Percentiles rank a stretch among this genome's conserved stretches.
Conservation (phyloP, 1,140 invertebrate species). For the Drosophila ficusphila region DNA sequence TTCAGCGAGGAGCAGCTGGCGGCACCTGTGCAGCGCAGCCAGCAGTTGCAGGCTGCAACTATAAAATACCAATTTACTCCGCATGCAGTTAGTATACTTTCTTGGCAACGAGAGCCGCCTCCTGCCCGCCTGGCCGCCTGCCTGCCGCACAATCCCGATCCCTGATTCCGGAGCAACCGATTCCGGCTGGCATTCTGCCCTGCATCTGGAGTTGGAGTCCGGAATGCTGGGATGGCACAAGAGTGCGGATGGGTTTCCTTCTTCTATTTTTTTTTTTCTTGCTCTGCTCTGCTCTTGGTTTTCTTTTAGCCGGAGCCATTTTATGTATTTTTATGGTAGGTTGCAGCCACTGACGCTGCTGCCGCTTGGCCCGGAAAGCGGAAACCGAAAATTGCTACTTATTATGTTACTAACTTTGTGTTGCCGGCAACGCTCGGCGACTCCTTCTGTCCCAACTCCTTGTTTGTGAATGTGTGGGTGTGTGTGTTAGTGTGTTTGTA, state of each 20-base stretch:
- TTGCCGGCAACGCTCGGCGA: constrained; percentile 43
- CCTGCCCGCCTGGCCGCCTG: background rate
- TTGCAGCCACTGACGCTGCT: constrained; percentile 64
- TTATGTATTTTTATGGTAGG: constrained; percentile 82
- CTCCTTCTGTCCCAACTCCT: background rate
- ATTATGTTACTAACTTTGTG: constrained; percentile 82
- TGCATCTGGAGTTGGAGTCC: background rate
- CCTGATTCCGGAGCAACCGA: constrained; percentile 27
- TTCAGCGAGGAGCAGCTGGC: constrained; percentile 33
- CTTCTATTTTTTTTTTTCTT: too few species aligned
- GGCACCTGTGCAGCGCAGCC: constrained; percentile 53
- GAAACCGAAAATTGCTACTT: constrained; percentile 82
- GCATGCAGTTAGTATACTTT: constrained; percentile 70
- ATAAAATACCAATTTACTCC: constrained; percentile 79
- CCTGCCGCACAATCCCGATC: background rate
- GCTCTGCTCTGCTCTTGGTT: constrained; percentile 31
- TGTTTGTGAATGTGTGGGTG: background rate
- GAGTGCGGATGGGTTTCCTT: constrained; percentile 23
- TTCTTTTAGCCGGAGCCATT: constrained; percentile 75
- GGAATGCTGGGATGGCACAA: background rate
- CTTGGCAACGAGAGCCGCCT: constrained; percentile 60
- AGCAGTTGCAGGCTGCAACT: constrained; percentile 60
- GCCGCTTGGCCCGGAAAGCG: constrained; percentile 73
- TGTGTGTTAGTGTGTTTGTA: constrained; percentile 16
- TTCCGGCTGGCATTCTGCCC: constrained; percentile 33